phyloP scores from a whole-genome alignment of 92 coral and sea anemone species.

The Pocillopora grandis region DNA sequence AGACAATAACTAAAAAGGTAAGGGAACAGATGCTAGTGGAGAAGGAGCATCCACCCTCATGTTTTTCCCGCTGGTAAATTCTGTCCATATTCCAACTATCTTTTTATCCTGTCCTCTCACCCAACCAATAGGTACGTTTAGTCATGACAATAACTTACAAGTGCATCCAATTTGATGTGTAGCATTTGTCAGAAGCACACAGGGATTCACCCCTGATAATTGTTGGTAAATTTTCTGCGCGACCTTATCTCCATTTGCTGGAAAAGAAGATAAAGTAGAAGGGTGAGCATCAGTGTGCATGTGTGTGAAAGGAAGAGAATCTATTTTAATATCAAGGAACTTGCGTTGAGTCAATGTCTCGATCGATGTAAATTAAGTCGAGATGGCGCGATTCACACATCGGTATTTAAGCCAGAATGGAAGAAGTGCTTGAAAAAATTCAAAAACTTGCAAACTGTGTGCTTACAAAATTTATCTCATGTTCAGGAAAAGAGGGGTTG shows the following conservation, averaged over 20 bases:
- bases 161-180: conserved; percentile 86
- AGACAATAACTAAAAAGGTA: too few species aligned
- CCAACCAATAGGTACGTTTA: background rate
- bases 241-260: conserved; percentile 76
- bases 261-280: background rate
- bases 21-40: too few species aligned
- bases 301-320: too few species aligned
- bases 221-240: conserved; percentile 79
- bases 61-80: too few species aligned
- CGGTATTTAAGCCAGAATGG: background rate
- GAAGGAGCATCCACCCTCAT: too few species aligned
- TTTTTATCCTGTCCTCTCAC: too few species aligned
- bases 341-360: too few species aligned
- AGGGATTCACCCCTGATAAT: conserved; percentile 50
- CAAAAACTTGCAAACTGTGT: background rate
- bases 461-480: background rate
- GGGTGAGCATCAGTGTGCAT: too few species aligned
- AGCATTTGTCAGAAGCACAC: conserved; percentile 90
- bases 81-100: too few species aligned
- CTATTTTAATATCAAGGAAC: too few species aligned
- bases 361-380: too few species aligned
- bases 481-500: background rate
- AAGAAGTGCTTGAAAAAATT: background rate
- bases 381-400: too few species aligned
- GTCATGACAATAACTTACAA: background rate